Percentiles rank a stretch among this genome's conserved stretches.
These are phyloP conservation scores for Eulithis testata DNA, from an alignment of 2,888 invertebrate species.

Conservation along the genomic window DNA sequence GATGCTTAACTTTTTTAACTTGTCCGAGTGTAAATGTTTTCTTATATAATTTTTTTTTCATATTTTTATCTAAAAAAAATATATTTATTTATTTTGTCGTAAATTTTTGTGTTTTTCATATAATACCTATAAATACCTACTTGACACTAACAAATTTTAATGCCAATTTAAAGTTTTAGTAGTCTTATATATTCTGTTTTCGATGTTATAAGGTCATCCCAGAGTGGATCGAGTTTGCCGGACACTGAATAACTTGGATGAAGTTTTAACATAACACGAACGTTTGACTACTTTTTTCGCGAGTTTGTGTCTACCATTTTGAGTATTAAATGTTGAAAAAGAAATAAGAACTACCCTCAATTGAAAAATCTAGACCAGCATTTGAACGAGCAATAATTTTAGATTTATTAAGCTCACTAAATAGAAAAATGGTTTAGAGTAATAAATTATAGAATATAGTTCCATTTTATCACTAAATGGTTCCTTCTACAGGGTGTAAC, in stretches of 20 bases:
- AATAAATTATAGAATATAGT: slow-evolving; percentile 43
- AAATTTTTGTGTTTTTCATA: too few relatives aligned
- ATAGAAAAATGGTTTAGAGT: slow-evolving; percentile 40
- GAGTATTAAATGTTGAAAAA: too few relatives aligned
- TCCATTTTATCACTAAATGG: slow-evolving; percentile 42
- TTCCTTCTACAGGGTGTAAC: slow-evolving; percentile 18
- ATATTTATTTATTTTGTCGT: too few relatives aligned
- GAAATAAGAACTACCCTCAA: background rate
- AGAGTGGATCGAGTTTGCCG: slow-evolving; percentile 53
- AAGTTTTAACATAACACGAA: slow-evolving; percentile 44
- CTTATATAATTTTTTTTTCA: too few relatives aligned
- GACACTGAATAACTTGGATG: slow-evolving; percentile 57
- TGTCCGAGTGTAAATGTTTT: too few relatives aligned
- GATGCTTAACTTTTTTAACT: too few relatives aligned
- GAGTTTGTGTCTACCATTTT: background rate
- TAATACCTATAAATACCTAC: too few relatives aligned
- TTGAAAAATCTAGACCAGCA: slow-evolving; percentile 11
- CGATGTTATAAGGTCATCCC: background rate
- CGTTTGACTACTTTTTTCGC: slow-evolving; percentile 33
- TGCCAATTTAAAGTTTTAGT: too few relatives aligned
- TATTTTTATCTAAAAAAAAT: too few relatives aligned
- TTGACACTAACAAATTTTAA: too few relatives aligned
- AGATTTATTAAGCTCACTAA: slow-evolving; percentile 39
- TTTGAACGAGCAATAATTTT: slow-evolving; percentile 21
- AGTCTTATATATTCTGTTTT: background rate